phyloP scores from a whole-genome alignment of 2,113 vertebrate genomes.

The Rhizomys pruinosus region DNA sequence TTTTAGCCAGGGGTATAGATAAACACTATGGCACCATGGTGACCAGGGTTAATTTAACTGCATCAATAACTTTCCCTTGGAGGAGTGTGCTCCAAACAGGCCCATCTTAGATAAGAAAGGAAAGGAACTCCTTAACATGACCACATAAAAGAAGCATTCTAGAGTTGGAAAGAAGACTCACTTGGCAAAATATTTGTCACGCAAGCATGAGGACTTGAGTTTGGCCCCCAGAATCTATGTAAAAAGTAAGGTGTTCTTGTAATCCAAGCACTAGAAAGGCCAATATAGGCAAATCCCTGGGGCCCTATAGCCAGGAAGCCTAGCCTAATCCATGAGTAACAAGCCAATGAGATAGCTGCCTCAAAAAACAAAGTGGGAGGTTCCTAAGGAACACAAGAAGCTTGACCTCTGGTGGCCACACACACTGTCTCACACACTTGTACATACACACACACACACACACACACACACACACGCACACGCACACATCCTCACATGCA shows the following conservation, averaged over 20 bases:
- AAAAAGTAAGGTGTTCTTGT: not conserved
- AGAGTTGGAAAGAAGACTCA: not conserved
- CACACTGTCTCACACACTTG: too few relatives aligned
- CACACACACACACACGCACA: not conserved
- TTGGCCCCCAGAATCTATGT: too few relatives aligned
- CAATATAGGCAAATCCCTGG: not conserved
- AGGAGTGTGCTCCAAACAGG: not conserved
- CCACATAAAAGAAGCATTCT: not conserved
- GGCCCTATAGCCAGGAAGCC: not conserved
- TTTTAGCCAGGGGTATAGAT: slow-evolving; percentile 17
- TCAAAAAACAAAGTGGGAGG: not conserved
- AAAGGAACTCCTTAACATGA: slow-evolving; percentile 2
- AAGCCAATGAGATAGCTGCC: not conserved
- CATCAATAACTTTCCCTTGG: slow-evolving; percentile 3
- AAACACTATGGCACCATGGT: not conserved
- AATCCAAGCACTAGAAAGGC: too few relatives aligned
- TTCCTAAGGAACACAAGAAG: too few relatives aligned
- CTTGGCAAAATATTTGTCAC: not conserved
- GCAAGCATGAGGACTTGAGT: not conserved
- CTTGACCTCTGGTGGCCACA: not conserved
- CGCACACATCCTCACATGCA: too few relatives aligned
- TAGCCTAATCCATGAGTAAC: not conserved
- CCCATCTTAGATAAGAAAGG: slow-evolving; percentile 36
- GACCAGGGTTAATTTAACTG: not conserved
- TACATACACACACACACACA: not conserved